Conservation (phyloP, 2,797 vertebrate species). For the Thalassophryne amazonica region DNA sequence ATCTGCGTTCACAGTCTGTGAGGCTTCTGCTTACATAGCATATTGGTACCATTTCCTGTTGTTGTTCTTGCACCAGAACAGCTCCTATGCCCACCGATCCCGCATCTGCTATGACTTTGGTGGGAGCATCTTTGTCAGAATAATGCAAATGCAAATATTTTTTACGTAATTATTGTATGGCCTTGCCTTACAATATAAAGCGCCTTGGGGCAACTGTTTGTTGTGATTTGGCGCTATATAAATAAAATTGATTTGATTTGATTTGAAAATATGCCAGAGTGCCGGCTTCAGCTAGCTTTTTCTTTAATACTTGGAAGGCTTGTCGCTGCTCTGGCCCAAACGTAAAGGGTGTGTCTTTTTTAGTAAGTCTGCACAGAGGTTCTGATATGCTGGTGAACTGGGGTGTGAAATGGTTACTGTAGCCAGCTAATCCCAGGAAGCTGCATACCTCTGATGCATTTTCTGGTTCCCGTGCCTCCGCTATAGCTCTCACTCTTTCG, state of each 20-base stretch:
- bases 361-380: not conserved
- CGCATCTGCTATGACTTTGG: slow-evolving; percentile 10
- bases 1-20: not conserved
- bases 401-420: too few relatives aligned
- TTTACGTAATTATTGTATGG: too few relatives aligned
- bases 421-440: too few relatives aligned
- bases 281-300: not conserved
- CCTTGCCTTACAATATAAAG: too few relatives aligned
- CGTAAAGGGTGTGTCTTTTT: not conserved
- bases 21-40: slow-evolving; percentile 11
- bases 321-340: not conserved
- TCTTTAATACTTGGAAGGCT: not conserved
- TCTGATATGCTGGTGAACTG: too few relatives aligned
- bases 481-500: too few relatives aligned
- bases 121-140: slow-evolving; percentile 19
- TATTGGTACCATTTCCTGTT: not conserved
- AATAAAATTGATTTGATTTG: too few relatives aligned
- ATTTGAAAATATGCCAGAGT: not conserved
- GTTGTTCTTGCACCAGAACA: slow-evolving; percentile 7
- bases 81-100: slow-evolving; percentile 14
- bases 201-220: too few relatives aligned
- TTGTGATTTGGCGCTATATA: too few relatives aligned
- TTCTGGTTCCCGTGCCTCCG: too few relatives aligned
- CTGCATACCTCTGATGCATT: too few relatives aligned
- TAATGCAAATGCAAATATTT: too few relatives aligned